These are phyloP conservation scores for Meloidogyne floridensis DNA, from an alignment of 1,140 invertebrate genomes.

Conservation along the genomic window DNA sequence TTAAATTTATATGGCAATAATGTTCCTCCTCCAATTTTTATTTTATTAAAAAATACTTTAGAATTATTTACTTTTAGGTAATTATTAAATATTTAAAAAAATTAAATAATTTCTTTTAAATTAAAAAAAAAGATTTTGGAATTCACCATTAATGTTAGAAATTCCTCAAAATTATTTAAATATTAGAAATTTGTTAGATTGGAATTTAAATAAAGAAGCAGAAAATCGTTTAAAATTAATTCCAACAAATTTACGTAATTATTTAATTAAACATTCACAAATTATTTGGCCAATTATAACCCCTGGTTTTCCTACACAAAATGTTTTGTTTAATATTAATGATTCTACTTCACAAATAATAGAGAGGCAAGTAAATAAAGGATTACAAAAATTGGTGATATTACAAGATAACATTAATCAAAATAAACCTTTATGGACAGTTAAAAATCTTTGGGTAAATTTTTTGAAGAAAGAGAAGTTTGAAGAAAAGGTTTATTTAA, in stretches of 20 bases:
- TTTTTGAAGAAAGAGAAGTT: not conserved
- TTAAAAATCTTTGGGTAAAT: not conserved
- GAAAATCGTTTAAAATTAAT: not conserved
- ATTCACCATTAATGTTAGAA: slow-evolving; percentile 6
- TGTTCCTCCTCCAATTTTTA: not conserved
- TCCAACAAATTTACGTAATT: not conserved
- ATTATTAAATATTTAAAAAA: not conserved
- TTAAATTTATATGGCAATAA: slow-evolving; percentile 10
- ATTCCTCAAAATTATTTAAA: not conserved
- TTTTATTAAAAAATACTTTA: not conserved
- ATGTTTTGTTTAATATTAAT: not conserved
- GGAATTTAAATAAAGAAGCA: slow-evolving; percentile 1
- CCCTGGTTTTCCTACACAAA: slow-evolving; percentile 1
- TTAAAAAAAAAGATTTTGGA: not conserved
- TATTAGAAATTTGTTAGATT: not conserved
- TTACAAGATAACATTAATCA: not conserved
- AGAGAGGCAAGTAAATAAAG: not conserved
- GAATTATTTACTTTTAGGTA: not conserved
- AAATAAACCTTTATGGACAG: not conserved
- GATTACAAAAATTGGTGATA: not conserved
- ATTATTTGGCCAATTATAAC: slow-evolving; percentile 9
- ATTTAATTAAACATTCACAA: not conserved
- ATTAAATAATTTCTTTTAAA: not conserved
- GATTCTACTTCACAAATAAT: not conserved
- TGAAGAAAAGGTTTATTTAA: not conserved